Conservation (phyloP, 2,797 vertebrate genomes). For the Heterohyrax brucei region DNA sequence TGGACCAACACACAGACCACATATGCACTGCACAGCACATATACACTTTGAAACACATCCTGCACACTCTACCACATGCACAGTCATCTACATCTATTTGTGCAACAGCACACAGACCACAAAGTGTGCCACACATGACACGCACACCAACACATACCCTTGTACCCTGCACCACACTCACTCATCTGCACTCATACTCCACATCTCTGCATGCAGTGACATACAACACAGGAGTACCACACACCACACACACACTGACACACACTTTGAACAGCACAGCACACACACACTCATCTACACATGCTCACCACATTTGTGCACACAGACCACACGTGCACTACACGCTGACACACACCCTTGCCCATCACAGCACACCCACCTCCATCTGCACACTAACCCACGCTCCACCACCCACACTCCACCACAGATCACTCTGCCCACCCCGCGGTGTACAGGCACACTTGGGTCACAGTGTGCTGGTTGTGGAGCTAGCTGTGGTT, state of each 20-base stretch:
- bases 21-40: background rate
- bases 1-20: background rate
- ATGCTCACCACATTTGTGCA: too few species aligned
- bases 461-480: background rate
- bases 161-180: too few species aligned
- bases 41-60: background rate
- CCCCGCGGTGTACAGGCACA: background rate
- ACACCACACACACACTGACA: too few species aligned
- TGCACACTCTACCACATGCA: background rate
- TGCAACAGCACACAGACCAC: fast-evolving
- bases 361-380: too few species aligned
- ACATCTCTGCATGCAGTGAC: too few species aligned
- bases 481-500: background rate
- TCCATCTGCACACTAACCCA: background rate
- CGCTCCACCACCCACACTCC: background rate
- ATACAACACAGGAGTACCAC: too few species aligned
- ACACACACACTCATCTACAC: background rate
- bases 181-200: too few species aligned
- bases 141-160: background rate
- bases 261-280: too few species aligned
- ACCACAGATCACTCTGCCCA: background rate
- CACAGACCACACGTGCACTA: fast-evolving
- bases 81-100: too few species aligned
- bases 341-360: background rate
- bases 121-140: background rate